These are phyloP conservation scores for Centrocercus urophasianus DNA, from an alignment of 2,113 vertebrate genomes.

Conservation along the genomic window DNA sequence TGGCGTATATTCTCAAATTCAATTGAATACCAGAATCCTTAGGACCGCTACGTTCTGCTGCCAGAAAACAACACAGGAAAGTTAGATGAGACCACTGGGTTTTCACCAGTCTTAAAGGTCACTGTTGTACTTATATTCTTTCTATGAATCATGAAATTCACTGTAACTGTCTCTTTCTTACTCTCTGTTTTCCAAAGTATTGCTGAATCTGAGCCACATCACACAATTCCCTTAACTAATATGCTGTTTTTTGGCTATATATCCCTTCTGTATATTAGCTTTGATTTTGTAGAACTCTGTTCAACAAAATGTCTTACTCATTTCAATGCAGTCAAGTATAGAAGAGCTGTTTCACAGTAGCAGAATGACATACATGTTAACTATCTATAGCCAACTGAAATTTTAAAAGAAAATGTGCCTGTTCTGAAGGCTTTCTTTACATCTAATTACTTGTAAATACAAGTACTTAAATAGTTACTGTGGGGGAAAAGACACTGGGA, in stretches of 20 bases:
- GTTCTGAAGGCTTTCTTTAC: not conserved
- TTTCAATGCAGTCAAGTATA: not conserved
- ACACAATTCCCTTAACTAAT: not conserved
- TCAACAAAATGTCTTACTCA: not conserved
- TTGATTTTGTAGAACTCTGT: not conserved
- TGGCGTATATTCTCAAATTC: not conserved
- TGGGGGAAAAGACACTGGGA: not conserved
- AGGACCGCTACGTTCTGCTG: not conserved
- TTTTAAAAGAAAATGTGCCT: not conserved
- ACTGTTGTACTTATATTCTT: not conserved
- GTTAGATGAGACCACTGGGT: not conserved
- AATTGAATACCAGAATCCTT: not conserved
- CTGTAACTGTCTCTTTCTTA: not conserved
- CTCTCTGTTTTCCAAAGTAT: not conserved
- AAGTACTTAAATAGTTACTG: not conserved
- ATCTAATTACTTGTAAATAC: not conserved
- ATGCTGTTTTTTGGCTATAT: constrained; percentile 7
- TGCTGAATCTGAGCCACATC: constrained; percentile 5
- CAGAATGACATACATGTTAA: not conserved
- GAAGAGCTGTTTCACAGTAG: not conserved
- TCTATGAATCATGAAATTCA: not conserved
- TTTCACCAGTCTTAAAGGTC: constrained; percentile 20
- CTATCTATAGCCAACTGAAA: not conserved
- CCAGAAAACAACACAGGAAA: not conserved
- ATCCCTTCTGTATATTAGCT: not conserved